Evolutionary conservation across 2,888 invertebrate species (phyloP).

Genomic region (Prosopocoilus inquinatus): DNA sequence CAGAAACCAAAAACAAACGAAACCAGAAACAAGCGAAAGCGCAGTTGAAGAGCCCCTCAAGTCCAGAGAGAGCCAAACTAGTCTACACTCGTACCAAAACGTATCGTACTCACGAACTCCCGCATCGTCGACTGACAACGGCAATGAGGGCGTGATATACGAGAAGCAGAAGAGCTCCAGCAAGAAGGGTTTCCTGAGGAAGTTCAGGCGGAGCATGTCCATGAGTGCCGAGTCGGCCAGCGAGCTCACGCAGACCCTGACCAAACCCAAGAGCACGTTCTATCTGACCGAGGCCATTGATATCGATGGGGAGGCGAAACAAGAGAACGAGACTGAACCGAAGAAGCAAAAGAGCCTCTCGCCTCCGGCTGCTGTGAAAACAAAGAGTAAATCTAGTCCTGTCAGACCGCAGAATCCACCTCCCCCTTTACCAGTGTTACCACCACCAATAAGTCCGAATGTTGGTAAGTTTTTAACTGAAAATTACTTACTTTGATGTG

Average conservation of each 20-base stretch:
- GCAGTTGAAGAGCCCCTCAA: background rate
- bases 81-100: constrained; percentile 10
- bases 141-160: constrained; percentile 9
- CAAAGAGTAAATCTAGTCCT: constrained; percentile 32
- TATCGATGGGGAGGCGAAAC: constrained; percentile 50
- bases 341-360: constrained; percentile 46
- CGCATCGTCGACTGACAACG: background rate
- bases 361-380: constrained; percentile 27
- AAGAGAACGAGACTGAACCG: constrained; percentile 38
- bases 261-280: constrained; percentile 64
- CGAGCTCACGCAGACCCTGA: constrained; percentile 39
- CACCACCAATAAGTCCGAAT: constrained; percentile 9
- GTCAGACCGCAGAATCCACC: constrained; percentile 46
- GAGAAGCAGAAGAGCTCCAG: constrained; percentile 24
- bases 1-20: constrained; percentile 9
- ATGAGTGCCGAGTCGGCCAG: constrained; percentile 53
- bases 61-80: constrained; percentile 11
- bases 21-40: background rate
- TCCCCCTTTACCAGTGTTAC: constrained; percentile 39
- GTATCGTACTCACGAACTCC: constrained; percentile 8
- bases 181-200: constrained; percentile 49
- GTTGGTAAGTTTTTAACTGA: constrained; percentile 22
- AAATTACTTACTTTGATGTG: too few species aligned
- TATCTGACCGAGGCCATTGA: constrained; percentile 69
- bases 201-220: constrained; percentile 61